Evolutionary conservation across 2,113 vertebrate species (phyloP).

Genomic region (Bubo scandiacus): DNA sequence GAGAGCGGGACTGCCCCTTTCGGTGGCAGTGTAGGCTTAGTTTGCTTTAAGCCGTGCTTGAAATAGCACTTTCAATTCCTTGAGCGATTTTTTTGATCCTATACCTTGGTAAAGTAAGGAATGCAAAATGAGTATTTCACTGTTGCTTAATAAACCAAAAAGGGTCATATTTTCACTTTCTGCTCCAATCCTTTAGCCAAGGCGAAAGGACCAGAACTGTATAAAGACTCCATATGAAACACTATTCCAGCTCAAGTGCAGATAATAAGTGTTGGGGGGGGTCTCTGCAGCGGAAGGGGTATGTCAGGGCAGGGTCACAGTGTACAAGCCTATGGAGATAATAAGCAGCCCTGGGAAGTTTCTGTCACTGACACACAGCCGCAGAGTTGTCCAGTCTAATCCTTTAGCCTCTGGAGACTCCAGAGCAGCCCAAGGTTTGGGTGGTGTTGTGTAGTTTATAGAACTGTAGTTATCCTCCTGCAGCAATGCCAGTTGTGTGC

Average conservation of each 20-base stretch:
- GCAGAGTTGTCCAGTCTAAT: neutral
- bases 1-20: slow-evolving; percentile 21
- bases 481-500: neutral
- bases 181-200: neutral
- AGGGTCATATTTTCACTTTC: neutral
- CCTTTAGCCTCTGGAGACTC: neutral
- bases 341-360: neutral
- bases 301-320: neutral
- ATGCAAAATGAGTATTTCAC: neutral
- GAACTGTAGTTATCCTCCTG: neutral
- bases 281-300: neutral
- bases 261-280: neutral
- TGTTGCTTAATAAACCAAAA: neutral
- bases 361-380: neutral
- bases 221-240: neutral
- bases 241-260: neutral
- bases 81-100: neutral
- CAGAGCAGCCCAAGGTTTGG: neutral
- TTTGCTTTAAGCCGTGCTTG: neutral
- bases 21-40: slow-evolving; percentile 10
- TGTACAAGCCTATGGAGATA: neutral
- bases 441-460: neutral
- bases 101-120: neutral
- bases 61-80: neutral
- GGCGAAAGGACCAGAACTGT: neutral